These are phyloP conservation scores for Pristionchus entomophagus DNA, from an alignment of 2,888 invertebrate species.

Conservation along the genomic window DNA sequence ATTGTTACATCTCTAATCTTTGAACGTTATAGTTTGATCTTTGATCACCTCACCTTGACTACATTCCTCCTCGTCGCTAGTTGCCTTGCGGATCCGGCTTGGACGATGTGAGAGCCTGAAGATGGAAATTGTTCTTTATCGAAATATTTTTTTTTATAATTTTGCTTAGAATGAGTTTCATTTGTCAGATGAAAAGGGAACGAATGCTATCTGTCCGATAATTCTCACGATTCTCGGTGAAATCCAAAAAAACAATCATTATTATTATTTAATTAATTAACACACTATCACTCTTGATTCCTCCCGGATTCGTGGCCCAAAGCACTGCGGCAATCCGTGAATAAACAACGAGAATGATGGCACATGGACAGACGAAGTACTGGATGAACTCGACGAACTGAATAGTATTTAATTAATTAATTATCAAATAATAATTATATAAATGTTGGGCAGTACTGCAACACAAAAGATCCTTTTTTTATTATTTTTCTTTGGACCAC, in stretches of 20 bases:
- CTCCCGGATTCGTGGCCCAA: constrained; percentile 69
- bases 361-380: constrained; percentile 70
- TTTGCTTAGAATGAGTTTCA: no score
- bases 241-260: no score
- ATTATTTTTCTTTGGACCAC: no score
- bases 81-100: neutral
- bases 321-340: constrained; percentile 61
- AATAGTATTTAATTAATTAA: constrained; percentile 28
- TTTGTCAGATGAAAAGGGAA: no score
- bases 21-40: neutral
- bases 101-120: constrained; percentile 41
- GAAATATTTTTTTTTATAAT: neutral
- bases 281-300: neutral
- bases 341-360: constrained; percentile 70
- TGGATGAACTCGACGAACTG: constrained; percentile 70
- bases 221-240: no score
- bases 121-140: neutral
- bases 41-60: constrained; percentile 73
- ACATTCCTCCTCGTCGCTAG: constrained; percentile 73
- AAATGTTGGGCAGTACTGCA: no score
- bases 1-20: neutral
- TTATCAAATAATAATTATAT: neutral
- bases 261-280: neutral
- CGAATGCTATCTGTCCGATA: no score
- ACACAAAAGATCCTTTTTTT: no score